Evolutionary conservation across 2,113 vertebrate genomes (phyloP).

Genomic region (Mormoops blainvillei): DNA sequence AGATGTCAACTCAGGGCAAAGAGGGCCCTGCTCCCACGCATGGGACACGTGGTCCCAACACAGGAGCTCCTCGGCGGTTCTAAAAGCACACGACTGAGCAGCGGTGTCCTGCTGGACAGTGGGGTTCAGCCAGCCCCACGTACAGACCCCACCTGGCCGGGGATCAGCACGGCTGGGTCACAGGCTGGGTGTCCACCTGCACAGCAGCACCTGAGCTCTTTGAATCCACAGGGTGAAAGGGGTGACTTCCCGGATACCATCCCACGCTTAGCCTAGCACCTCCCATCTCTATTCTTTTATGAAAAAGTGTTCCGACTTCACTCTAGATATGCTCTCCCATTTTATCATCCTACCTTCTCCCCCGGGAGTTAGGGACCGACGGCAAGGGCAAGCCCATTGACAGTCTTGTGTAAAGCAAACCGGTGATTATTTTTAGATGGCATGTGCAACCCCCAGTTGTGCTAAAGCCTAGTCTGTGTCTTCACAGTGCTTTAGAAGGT

Average conservation of each 20-base stretch:
- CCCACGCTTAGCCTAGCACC: not conserved
- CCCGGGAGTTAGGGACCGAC: not conserved
- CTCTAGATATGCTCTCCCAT: not conserved
- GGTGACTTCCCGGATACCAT: not conserved
- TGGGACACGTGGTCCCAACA: not conserved
- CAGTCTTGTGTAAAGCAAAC: not conserved
- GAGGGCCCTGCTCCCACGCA: not conserved
- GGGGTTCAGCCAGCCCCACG: not conserved
- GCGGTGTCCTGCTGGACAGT: not conserved
- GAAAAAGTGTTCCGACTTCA: not conserved
- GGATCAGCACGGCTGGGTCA: too few relatives aligned
- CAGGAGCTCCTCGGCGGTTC: not conserved
- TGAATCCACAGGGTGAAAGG: not conserved
- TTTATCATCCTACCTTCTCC: not conserved
- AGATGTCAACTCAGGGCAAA: not conserved
- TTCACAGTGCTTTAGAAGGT: not conserved
- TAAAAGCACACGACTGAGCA: not conserved
- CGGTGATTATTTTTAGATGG: not conserved
- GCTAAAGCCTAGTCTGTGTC: not conserved
- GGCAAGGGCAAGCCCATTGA: not conserved
- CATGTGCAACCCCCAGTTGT: not conserved
- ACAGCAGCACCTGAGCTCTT: not conserved
- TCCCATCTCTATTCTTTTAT: not conserved
- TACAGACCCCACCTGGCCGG: too few relatives aligned
- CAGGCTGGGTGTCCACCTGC: rapidly evolving